Evolutionary conservation across 2,888 invertebrate genomes (phyloP).

Genomic region (Epinotia brunnichana): DNA sequence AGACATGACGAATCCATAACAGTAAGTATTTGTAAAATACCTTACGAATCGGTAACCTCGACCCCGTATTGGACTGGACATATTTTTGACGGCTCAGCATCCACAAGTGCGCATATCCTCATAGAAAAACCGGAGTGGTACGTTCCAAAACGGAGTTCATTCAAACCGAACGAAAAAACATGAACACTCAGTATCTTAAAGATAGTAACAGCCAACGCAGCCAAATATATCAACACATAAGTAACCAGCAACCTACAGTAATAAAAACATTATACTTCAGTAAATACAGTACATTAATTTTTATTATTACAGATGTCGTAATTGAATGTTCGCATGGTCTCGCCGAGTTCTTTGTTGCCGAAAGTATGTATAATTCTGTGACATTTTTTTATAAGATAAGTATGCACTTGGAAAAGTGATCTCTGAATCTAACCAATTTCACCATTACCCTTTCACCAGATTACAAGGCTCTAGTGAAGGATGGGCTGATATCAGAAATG

Average conservation of each 20-base stretch:
- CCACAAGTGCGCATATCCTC: too few species aligned
- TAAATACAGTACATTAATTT: not conserved
- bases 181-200: not conserved
- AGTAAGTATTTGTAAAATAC: not conserved
- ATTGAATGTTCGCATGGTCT: conserved; percentile 68
- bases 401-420: too few species aligned
- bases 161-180: not conserved
- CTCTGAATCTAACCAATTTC: not conserved
- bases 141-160: not conserved
- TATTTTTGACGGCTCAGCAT: too few species aligned
- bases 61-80: not conserved
- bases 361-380: conserved; percentile 59
- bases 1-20: too few species aligned
- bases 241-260: too few species aligned
- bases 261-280: too few species aligned
- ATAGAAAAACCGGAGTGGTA: too few species aligned
- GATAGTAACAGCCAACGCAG: too few species aligned
- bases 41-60: not conserved
- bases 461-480: conserved; percentile 64
- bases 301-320: conserved; percentile 63
- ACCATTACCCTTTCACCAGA: conserved; percentile 54
- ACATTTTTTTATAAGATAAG: not conserved
- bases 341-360: conserved; percentile 67
- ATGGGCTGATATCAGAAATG: conserved; percentile 72
- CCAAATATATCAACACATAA: too few species aligned